Conservation (phyloP, 2,113 vertebrate species). For the Plestiodon gilberti region DNA sequence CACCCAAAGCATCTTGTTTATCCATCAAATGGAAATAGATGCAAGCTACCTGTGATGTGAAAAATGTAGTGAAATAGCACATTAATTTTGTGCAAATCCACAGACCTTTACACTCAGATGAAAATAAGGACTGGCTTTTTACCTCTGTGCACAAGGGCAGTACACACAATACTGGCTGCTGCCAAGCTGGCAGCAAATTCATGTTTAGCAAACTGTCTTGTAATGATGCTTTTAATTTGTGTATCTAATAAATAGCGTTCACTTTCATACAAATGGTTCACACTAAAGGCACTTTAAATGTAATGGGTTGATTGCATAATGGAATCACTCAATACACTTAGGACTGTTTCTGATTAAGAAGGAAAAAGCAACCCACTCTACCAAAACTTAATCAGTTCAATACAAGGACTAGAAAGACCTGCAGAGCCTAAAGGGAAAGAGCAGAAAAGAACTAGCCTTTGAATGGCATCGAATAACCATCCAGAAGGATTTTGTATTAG, state of each 20-base stretch:
- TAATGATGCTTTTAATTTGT: slow-evolving; percentile 30
- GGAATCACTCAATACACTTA: slow-evolving; percentile 5
- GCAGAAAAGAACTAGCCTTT: not conserved
- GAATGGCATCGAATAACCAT: slow-evolving; percentile 3
- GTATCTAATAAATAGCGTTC: not conserved
- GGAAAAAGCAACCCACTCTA: not conserved
- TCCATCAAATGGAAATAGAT: not conserved
- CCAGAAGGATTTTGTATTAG: not conserved
- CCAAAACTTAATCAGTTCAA: slow-evolving; percentile 22
- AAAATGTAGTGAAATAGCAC: not conserved
- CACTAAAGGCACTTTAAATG: not conserved
- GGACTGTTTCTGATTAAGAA: not conserved
- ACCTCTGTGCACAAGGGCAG: not conserved
- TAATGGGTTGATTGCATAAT: not conserved
- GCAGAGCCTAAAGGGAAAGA: slow-evolving; percentile 12
- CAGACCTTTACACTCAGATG: not conserved
- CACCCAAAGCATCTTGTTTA: not conserved
- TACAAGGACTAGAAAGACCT: slow-evolving; percentile 32
- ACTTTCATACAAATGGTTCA: slow-evolving; percentile 1
- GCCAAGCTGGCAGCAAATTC: not conserved
- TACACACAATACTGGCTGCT: not conserved
- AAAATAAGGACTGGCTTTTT: slow-evolving; percentile 19
- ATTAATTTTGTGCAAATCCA: not conserved
- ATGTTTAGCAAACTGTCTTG: slow-evolving; percentile 14
- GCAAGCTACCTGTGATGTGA: not conserved